Conservation (phyloP, 2,113 vertebrate species). For the Acanthochromis polyacanthus region DNA sequence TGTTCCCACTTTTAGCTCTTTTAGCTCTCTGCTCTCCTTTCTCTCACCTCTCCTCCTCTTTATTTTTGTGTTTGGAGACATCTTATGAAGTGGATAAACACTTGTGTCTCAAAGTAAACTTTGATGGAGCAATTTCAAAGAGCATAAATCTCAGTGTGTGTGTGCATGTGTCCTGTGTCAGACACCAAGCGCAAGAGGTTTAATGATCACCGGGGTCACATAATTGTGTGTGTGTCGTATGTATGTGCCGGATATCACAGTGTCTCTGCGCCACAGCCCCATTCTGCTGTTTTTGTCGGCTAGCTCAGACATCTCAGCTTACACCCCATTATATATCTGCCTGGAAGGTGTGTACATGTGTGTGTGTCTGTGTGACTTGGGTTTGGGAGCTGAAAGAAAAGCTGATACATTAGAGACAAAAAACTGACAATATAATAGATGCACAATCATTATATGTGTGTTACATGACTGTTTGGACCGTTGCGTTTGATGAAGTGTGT, state of each 20-base stretch:
- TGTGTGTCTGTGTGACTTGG: conserved; percentile 30
- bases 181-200: conserved; percentile 3
- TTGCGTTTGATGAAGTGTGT: conserved; percentile 25
- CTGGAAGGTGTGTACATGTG: conserved; percentile 54
- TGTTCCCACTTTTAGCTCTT: conserved; percentile 48
- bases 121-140: conserved; percentile 45
- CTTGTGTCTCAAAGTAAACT: conserved; percentile 54
- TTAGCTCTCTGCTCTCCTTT: conserved; percentile 88
- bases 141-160: conserved; percentile 12
- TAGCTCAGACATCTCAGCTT: conserved; percentile 75
- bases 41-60: conserved; percentile 46
- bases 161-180: conserved; percentile 13
- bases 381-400: conserved; percentile 43
- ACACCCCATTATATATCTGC: conserved; percentile 71
- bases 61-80: conserved; percentile 58
- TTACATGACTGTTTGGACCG: conserved; percentile 6
- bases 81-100: conserved; percentile 56
- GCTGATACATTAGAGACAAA: conserved; percentile 35
- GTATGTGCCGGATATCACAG: conserved; percentile 27
- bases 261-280: conserved; percentile 32
- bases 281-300: conserved; percentile 63
- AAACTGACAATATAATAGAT: conserved; percentile 28
- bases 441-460: conserved; percentile 23
- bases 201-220: conserved; percentile 19
- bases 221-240: background rate